Evolutionary conservation across 1,140 invertebrate species (phyloP), one percentile per base, ranked within the genome.

Genomic region (Drosophila truncata): DNA sequence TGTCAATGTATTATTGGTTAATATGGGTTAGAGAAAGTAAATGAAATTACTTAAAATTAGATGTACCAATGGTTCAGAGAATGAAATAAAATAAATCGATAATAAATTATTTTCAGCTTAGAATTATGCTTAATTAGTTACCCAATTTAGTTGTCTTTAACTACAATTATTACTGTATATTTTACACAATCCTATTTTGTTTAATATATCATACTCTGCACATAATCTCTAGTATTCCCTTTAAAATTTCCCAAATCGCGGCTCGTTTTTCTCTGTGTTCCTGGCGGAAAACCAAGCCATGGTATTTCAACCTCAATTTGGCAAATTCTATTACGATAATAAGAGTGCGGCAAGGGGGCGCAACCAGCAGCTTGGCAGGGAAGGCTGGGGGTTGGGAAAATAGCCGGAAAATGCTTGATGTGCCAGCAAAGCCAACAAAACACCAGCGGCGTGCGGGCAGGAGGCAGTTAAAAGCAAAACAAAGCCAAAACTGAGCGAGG

Each of bases 281-380:
- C 25, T 9, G 6, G 50, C 16, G 20, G 27, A 39, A 52, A 70
- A 44, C 47, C 27, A 67, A 54, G 66, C 66, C 61, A 75, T 81
- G 80, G 85, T 67, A 92, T 92, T 92, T 92, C 91, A 92, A 92
- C 91, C 91, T 92, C 91, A 92, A 92, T 92, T 92, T 91, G 91
- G 81, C 86, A 91, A 92, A 92, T 92, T 92, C 91, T 92, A 92
- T 92, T 92, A 92, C 84, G 84, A 88, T 88, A 88, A 88, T 88
- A 90, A 85, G 81, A 75, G 85, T 54, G 58, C 25, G 41, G 60
- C 55, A 18, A 50, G 44, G 54, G 37, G 52, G 50, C 23, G 50
- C 50, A 25, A 20, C 27, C 57, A 62, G 10, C 31, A 31, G 71
- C 74, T 42, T 27, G 20, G 39, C 47, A 29, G 39, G 41, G 39